Base-by-base conservation (phyloP, 1,140 invertebrate species). In the Drosophila nigromelanica region DNA sequence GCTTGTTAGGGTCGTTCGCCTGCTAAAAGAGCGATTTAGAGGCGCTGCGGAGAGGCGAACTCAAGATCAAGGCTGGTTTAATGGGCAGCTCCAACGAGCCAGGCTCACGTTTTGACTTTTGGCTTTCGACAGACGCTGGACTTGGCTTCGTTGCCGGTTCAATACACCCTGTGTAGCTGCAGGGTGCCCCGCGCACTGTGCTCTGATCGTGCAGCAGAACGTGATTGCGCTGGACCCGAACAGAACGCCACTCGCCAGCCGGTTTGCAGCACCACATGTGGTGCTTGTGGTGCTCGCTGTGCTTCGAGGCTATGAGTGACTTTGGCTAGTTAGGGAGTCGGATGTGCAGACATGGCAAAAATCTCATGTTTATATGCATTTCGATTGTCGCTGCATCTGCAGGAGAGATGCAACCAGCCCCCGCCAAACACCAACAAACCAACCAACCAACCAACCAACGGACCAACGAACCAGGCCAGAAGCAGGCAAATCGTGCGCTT, bases 81-180 rank as follows among this genome's bases (percentile, higher is more conserved):
- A 60, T 54, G 62, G 39, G 39, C 48, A 58, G 48, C 64, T 67
- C 76, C 76, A 7, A 3, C 33, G 2, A 7, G 33, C 33, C 33
- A 89, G 85, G 85, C 83, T 89, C 83, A 89, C 83, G 83, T 89
- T 89, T 89, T 89, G 83, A 89, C 83, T 89, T 89, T 89, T 89
- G 21, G 21, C 21, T 24, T 24, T 24, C 21, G 21, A 24, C 21
- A 24, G 21, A 24, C 21, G 21, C 0, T 24, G 2, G 21, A 3
- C 21, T 24, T 24, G 83, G 85, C 83, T 89, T 55, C 56, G 45
- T 43, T 15, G 61, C 40, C 73, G 77, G 80, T 85, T 85, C 80
- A 83, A 83, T 83, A 83, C 72, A 83, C 80, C 80, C 80, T 75
- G 80, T 85, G 48, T 82, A 89, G 83, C 83, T 89, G 79, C 83